Evolutionary conservation across 2,888 invertebrate species (phyloP).

Genomic region (Orchesellides sinensis): DNA sequence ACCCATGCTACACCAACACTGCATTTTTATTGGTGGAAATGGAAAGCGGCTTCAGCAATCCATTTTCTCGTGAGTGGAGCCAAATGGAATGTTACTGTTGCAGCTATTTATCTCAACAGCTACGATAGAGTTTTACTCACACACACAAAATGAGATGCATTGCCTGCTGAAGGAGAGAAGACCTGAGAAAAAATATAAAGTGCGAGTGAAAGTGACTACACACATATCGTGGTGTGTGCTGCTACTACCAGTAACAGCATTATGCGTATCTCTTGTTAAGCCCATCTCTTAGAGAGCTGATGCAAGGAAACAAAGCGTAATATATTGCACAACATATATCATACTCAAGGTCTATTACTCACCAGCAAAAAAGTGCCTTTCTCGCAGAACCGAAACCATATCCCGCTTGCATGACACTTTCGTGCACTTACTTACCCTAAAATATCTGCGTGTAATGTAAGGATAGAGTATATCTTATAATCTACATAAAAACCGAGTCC

Average conservation of each 20-base stretch:
- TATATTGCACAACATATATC: conserved; percentile 38
- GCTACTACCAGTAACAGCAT: neutral
- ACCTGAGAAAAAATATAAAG: neutral
- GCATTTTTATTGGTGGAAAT: conserved; percentile 1
- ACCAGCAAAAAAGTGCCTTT: neutral
- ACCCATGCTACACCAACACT: neutral
- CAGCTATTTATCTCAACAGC: conserved; percentile 4
- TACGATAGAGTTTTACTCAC: neutral
- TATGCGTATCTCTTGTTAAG: neutral
- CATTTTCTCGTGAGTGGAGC: conserved; percentile 15
- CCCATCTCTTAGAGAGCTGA: neutral
- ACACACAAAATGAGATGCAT: neutral
- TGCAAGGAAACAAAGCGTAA: conserved; percentile 31
- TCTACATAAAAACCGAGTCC: conserved; percentile 26
- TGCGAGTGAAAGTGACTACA: neutral
- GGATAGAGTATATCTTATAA: conserved; percentile 22
- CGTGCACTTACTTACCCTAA: conserved; percentile 26
- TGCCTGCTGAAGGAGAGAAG: no score
- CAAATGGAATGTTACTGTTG: conserved; percentile 1
- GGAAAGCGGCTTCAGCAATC: neutral
- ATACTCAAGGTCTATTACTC: conserved; percentile 51
- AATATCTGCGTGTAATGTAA: neutral
- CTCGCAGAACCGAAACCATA: neutral
- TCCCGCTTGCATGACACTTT: neutral
- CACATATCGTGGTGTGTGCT: no score